Percentiles rank a stretch among this genome's conserved stretches.
Conservation (phyloP, 2,797 vertebrate species). For the Selene dorsalis region DNA sequence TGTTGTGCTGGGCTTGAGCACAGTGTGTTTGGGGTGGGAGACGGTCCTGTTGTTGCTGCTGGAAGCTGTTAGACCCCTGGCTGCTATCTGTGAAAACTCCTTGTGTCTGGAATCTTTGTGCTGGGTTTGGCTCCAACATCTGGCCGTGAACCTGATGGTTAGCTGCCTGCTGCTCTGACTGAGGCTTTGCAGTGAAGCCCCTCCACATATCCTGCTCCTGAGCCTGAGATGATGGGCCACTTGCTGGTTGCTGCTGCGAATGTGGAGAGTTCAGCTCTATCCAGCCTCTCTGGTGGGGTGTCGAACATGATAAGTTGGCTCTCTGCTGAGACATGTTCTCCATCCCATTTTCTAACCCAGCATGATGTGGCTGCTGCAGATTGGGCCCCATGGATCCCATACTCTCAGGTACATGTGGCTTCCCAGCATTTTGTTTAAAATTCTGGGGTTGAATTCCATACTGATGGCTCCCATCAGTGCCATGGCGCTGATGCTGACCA, state of each 20-base stretch:
- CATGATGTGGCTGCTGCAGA: constrained; percentile 59
- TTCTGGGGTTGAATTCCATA: constrained; percentile 74
- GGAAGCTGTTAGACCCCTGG: constrained; percentile 75
- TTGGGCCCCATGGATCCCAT: constrained; percentile 54
- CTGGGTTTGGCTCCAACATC: constrained; percentile 80
- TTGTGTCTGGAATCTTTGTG: constrained; percentile 81
- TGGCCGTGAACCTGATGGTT: constrained; percentile 80
- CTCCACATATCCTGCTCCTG: constrained; percentile 83
- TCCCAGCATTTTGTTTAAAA: constrained; percentile 78
- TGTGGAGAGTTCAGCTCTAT: constrained; percentile 85
- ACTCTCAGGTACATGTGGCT: constrained; percentile 68
- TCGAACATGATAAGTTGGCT: constrained; percentile 65
- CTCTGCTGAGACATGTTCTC: constrained; percentile 77
- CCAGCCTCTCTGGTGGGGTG: constrained; percentile 84
- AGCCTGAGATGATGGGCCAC: constrained; percentile 59
- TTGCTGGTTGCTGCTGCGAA: constrained; percentile 73
- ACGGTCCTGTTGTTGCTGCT: constrained; percentile 79
- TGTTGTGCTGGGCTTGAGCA: constrained; percentile 80
- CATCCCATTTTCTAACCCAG: constrained; percentile 70
- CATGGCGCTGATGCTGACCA: constrained; percentile 56
- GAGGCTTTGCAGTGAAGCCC: constrained; percentile 81
- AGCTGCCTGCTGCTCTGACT: constrained; percentile 78
- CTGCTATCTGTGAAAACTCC: constrained; percentile 78
- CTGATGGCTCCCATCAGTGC: constrained; percentile 78
- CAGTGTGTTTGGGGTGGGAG: constrained; percentile 77